A percentile compares a stretch with the other conserved stretches of the same genome.
Conservation (phyloP, 2,797 vertebrate species). For the Mionectes olivaceus region DNA sequence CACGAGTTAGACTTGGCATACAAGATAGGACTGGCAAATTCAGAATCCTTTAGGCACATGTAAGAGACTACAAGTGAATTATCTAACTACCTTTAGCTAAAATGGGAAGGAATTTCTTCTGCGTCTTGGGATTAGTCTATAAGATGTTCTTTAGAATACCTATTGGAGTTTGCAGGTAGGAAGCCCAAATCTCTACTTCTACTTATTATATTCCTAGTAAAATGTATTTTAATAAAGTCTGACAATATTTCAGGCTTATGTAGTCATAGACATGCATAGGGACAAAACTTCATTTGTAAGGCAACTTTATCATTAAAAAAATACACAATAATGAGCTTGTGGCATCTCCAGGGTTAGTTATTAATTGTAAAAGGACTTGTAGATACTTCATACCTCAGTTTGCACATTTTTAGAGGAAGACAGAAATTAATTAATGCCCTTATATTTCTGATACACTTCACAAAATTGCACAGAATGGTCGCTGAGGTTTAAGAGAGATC, state of each 20-base stretch:
- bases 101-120: background rate
- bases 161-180: background rate
- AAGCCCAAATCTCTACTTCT: background rate
- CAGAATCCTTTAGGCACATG: background rate
- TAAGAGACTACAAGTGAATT: conserved; percentile 2
- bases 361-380: background rate
- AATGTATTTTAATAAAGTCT: background rate
- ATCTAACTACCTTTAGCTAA: background rate
- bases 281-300: background rate
- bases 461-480: background rate
- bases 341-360: background rate
- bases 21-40: background rate
- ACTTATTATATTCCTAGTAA: background rate
- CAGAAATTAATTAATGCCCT: background rate
- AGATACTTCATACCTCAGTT: background rate
- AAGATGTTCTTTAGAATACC: conserved; percentile 5
- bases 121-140: background rate
- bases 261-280: background rate
- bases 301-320: background rate
- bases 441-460: background rate
- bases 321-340: background rate
- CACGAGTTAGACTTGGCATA: background rate
- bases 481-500: background rate
- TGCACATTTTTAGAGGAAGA: background rate
- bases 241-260: background rate